Percentiles rank a stretch among this genome's conserved stretches.
Conservation (phyloP, 2,888 invertebrate species). For the Lepas anatifera region DNA sequence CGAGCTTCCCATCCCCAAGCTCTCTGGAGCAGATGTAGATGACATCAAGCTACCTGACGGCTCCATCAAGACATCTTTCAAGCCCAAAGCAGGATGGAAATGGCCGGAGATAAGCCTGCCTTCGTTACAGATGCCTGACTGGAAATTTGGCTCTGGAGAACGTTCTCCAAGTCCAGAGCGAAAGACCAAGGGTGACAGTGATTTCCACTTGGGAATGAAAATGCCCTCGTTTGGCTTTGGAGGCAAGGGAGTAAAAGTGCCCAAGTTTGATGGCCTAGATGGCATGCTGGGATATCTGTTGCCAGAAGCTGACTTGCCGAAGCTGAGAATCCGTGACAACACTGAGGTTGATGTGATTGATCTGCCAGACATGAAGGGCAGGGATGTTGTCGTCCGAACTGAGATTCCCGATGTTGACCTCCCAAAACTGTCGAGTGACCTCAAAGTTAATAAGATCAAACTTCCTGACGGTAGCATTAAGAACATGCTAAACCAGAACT, state of each 20-base stretch:
- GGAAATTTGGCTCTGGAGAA: neutral
- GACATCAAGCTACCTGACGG: constrained; percentile 11
- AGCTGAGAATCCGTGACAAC: neutral
- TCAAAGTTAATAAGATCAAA: neutral
- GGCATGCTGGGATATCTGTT: neutral
- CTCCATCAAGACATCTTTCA: neutral
- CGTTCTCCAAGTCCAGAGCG: neutral
- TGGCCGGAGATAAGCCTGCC: neutral
- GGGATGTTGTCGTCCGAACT: neutral
- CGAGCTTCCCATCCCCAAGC: constrained; percentile 15
- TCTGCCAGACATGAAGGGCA: neutral
- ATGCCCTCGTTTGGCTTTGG: neutral
- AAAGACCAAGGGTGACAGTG: neutral
- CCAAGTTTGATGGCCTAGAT: neutral
- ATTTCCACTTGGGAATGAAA: neutral
- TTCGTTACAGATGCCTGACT: neutral
- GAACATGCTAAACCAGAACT: neutral
- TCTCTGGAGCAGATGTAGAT: constrained; percentile 15
- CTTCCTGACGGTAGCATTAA: neutral
- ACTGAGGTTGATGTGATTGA: neutral
- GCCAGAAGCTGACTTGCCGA: neutral
- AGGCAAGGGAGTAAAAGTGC: neutral
- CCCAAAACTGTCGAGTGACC: neutral
- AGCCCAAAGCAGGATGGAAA: neutral
- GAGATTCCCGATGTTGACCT: neutral